Evolutionary conservation across 2,888 invertebrate genomes (phyloP).

Genomic region (Piscicola geometra): DNA sequence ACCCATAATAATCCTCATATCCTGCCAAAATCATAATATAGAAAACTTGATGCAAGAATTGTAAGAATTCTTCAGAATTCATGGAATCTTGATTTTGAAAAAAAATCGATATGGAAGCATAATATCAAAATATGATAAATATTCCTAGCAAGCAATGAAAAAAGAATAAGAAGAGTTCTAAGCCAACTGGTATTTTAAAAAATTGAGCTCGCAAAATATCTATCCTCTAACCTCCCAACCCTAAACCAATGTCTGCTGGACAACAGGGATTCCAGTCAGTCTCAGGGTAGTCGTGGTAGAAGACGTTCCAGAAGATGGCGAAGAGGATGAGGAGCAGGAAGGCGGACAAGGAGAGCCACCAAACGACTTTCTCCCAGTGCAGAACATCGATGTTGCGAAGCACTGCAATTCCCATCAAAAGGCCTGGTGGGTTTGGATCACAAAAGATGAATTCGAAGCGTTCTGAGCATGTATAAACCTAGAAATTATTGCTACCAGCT

Average conservation of each 20-base stretch:
- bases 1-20: too few species aligned
- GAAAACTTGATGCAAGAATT: too few species aligned
- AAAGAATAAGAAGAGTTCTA: too few species aligned
- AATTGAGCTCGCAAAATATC: background rate
- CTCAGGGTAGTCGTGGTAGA: conserved; percentile 49
- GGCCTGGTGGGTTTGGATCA: too few species aligned
- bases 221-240: background rate
- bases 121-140: background rate
- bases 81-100: too few species aligned
- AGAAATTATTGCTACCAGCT: too few species aligned
- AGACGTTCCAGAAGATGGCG: conserved; percentile 52
- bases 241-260: background rate
- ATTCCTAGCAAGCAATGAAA: background rate
- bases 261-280: conserved; percentile 50
- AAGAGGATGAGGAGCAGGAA: conserved; percentile 51
- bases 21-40: too few species aligned
- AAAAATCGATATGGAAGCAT: background rate
- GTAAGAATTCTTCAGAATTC: too few species aligned
- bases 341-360: conserved; percentile 52
- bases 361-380: conserved; percentile 54
- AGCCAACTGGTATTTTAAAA: too few species aligned
- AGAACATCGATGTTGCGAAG: conserved; percentile 53
- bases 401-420: conserved; percentile 54
- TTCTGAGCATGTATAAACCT: too few species aligned
- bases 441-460: too few species aligned